A percentile compares a stretch with the other conserved stretches of the same genome.
Evolutionary conservation across 2,888 invertebrate species (phyloP).

Genomic region (Caenorhabditis macrosperma): DNA sequence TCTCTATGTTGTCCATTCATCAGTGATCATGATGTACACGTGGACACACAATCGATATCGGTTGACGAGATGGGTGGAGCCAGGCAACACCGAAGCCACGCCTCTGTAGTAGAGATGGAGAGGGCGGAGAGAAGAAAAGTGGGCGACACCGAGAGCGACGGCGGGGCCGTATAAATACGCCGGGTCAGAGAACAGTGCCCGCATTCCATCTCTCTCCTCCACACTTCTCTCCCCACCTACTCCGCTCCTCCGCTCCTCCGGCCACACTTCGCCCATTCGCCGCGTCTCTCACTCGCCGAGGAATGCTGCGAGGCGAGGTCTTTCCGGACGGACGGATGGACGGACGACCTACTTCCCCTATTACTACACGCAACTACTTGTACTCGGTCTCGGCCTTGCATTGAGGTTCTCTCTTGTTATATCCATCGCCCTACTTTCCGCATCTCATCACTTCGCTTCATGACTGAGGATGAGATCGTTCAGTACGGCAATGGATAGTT

Average conservation of each 20-base stretch:
- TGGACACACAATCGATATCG: constrained; percentile 45
- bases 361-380: background rate
- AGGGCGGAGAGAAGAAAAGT: constrained; percentile 25
- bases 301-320: too few species aligned
- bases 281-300: constrained; percentile 25
- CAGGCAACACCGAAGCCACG: constrained; percentile 26
- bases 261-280: background rate
- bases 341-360: constrained; percentile 21
- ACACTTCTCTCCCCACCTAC: constrained; percentile 15
- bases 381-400: background rate
- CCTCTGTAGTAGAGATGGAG: constrained; percentile 20
- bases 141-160: constrained; percentile 38
- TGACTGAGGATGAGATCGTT: constrained; percentile 43
- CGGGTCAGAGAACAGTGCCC: constrained; percentile 59
- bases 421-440: constrained; percentile 56
- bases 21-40: constrained; percentile 11
- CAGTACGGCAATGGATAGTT: constrained; percentile 51
- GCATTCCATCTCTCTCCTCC: constrained; percentile 33
- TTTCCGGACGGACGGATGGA: constrained; percentile 4
- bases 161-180: constrained; percentile 49
- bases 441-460: constrained; percentile 40
- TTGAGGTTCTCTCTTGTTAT: constrained; percentile 4
- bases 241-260: constrained; percentile 23
- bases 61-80: constrained; percentile 40
- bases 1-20: too few species aligned